phyloP scores from a whole-genome alignment of 2,113 vertebrate genomes.

The Cottus gobio region DNA sequence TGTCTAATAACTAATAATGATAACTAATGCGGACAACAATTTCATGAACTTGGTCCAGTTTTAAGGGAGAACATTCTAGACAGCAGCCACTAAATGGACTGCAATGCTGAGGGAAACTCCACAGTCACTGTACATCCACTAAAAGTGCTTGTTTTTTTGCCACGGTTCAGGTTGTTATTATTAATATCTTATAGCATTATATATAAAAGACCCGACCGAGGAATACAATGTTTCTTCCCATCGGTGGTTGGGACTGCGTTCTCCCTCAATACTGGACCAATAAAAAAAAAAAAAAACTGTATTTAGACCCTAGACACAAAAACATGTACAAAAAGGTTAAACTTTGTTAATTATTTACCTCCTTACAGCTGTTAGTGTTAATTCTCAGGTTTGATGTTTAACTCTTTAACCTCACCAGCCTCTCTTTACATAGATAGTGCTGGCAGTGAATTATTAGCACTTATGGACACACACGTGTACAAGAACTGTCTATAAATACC shows the following conservation, averaged over 20 bases:
- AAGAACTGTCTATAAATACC: neutral
- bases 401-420: neutral
- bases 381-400: neutral
- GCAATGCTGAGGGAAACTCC: no score
- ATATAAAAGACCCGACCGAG: neutral
- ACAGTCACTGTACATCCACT: neutral
- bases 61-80: neutral
- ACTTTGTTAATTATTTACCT: neutral
- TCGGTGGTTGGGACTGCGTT: neutral
- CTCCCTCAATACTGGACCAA: neutral
- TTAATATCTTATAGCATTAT: neutral
- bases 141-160: neutral
- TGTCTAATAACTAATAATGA: no score
- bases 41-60: neutral
- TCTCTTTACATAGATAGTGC: neutral
- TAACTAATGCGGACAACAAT: neutral
- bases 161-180: no score
- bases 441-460: neutral
- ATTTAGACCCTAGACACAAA: neutral
- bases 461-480: neutral
- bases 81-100: neutral
- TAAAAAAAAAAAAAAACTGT: neutral
- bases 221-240: neutral
- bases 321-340: neutral
- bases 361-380: neutral